A percentile compares a stretch with the other conserved stretches of the same genome.
Evolutionary conservation across 2,888 invertebrate genomes (phyloP).

Genomic region (Artemia sinica): DNA sequence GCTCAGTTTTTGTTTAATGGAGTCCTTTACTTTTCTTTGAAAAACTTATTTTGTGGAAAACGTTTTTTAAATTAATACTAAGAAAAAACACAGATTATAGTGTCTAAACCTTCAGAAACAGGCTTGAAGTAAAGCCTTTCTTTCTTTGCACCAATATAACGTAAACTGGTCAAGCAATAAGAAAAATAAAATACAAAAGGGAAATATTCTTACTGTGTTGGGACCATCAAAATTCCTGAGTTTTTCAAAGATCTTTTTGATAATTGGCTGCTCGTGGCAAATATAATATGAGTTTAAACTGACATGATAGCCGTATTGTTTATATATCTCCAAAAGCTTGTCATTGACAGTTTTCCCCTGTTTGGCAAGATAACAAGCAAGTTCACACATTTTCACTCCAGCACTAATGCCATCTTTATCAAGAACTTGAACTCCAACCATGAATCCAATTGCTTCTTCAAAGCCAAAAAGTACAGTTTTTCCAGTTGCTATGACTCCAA

Average conservation of each 20-base stretch:
- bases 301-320: slow-evolving; percentile 68
- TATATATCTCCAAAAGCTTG: slow-evolving; percentile 54
- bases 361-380: slow-evolving; percentile 49
- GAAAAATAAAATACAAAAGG: no score
- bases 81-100: no score
- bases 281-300: slow-evolving; percentile 75
- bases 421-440: slow-evolving; percentile 70
- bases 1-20: no score
- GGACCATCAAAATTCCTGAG: slow-evolving; percentile 52
- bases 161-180: no score
- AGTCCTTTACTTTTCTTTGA: no score
- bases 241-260: slow-evolving; percentile 57
- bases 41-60: no score
- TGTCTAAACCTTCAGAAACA: no score
- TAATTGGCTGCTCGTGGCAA: slow-evolving; percentile 52
- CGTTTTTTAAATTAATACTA: no score
- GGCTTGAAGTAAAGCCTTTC: no score
- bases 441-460: slow-evolving; percentile 96
- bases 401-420: slow-evolving; percentile 96
- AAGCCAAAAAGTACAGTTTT: slow-evolving; percentile 77
- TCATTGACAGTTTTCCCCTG: slow-evolving; percentile 35
- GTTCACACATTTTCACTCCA: slow-evolving; percentile 56
- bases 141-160: no score
- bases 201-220: slow-evolving; percentile 39
- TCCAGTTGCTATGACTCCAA: slow-evolving; percentile 49